Evolutionary conservation across 1,140 invertebrate species (phyloP), one percentile per base, ranked within the genome.

Genomic region (Antheraea mylitta): DNA sequence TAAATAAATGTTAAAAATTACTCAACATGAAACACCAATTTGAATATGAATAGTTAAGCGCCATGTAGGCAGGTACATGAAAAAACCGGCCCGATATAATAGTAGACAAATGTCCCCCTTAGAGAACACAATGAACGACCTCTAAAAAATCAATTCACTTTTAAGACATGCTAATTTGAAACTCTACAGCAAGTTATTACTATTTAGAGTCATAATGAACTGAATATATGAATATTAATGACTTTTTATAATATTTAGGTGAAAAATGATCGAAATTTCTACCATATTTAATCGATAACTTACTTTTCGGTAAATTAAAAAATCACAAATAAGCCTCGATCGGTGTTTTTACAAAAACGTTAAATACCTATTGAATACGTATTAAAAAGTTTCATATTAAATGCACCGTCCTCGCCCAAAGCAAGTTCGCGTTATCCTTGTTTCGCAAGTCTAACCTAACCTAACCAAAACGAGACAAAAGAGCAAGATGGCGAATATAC

Each of bases 1-100:
- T 82, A 84, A 81, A 83, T 85, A 88, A 88, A 86, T 87, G 79
- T 86, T 81, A 75, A 86, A 89, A 87, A 86, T 89, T 89, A 89
- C 85, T 80, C 82, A 87, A 89, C 82, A 85, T 75, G 80, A 88
- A 81, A 82, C 79, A 80, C 72, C 73, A 79, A 90, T 92, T 92
- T 92, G 84, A 92, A 92, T 92, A 89, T 88, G 88, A 92, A 92
- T 92, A 85, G 86, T 74, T 81, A 85, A 85, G 88, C 90, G 90
- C 90, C 88, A 90, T 82, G 85, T 88, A 88, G 85, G 83, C 86
- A 90, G 87, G 86, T 87, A 89, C 83, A 87, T 84, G 84, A 87
- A 90, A 85, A 91, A 90, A 92, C 89, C 84, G 86, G 89, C 87
- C 83, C 85, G 79, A 86, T 83, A 89, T 89, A 89, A 87, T 85